Conservation (phyloP, 2,113 vertebrate genomes). For the Proterorhinus semilunaris region DNA sequence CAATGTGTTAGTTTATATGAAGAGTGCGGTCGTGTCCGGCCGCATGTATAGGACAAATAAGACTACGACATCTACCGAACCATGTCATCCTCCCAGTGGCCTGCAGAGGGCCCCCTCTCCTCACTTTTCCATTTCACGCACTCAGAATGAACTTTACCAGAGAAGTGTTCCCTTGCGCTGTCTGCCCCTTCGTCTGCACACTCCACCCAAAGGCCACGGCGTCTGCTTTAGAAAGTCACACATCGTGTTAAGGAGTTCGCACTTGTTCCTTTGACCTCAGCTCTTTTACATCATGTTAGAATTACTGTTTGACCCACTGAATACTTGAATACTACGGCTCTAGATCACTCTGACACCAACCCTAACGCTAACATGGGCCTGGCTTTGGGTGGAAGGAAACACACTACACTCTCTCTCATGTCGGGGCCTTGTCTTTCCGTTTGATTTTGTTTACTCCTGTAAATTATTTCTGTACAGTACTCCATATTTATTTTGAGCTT, state of each 20-base stretch:
- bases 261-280: background rate
- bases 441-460: constrained; percentile 58
- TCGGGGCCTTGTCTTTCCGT: constrained; percentile 69
- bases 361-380: background rate
- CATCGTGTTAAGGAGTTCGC: background rate
- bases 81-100: constrained; percentile 75
- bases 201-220: constrained; percentile 5
- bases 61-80: constrained; percentile 81
- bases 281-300: background rate
- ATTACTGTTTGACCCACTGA: background rate
- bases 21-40: constrained; percentile 84
- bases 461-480: constrained; percentile 81
- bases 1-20: constrained; percentile 98
- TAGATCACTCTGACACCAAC: too few relatives aligned
- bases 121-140: constrained; percentile 69
- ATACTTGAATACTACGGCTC: background rate
- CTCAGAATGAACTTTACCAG: constrained; percentile 84
- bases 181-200: background rate
- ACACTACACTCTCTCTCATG: constrained; percentile 44
- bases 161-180: constrained; percentile 41
- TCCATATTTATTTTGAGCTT: constrained; percentile 82
- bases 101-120: constrained; percentile 68
- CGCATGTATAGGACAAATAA: constrained; percentile 79
- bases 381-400: too few relatives aligned
- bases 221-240: background rate